Conservation (phyloP, 2,888 invertebrate genomes). For the Melitaea athalia region DNA sequence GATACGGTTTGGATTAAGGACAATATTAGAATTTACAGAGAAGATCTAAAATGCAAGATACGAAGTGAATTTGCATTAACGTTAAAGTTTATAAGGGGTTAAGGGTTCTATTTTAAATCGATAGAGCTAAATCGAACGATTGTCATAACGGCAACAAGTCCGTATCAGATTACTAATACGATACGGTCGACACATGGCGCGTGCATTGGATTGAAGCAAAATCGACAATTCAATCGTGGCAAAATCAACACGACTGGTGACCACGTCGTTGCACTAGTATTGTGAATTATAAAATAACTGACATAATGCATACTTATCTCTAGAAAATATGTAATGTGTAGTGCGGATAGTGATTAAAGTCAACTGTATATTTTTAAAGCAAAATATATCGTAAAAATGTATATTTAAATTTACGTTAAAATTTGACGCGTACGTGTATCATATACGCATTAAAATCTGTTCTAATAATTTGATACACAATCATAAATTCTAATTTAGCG, state of each 20-base stretch:
- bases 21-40: too few relatives aligned
- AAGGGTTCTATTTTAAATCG: constrained; percentile 24
- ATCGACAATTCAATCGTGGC: constrained; percentile 65
- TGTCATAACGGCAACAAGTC: constrained; percentile 53
- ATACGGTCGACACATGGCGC: constrained; percentile 63
- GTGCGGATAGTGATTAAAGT: neutral
- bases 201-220: constrained; percentile 65
- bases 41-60: neutral
- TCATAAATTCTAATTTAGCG: constrained; percentile 82
- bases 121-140: constrained; percentile 33
- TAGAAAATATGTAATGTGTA: neutral
- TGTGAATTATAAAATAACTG: constrained; percentile 28
- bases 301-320: constrained; percentile 39
- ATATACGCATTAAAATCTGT: constrained; percentile 57
- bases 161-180: constrained; percentile 67
- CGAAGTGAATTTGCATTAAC: neutral
- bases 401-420: neutral
- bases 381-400: neutral
- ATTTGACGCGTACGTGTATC: constrained; percentile 17
- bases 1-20: neutral
- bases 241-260: constrained; percentile 61
- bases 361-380: neutral
- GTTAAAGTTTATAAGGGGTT: neutral
- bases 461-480: constrained; percentile 80
- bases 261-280: constrained; percentile 43